phyloP scores from a whole-genome alignment of 2,888 invertebrate species.

The Lasius fuliginosus region DNA sequence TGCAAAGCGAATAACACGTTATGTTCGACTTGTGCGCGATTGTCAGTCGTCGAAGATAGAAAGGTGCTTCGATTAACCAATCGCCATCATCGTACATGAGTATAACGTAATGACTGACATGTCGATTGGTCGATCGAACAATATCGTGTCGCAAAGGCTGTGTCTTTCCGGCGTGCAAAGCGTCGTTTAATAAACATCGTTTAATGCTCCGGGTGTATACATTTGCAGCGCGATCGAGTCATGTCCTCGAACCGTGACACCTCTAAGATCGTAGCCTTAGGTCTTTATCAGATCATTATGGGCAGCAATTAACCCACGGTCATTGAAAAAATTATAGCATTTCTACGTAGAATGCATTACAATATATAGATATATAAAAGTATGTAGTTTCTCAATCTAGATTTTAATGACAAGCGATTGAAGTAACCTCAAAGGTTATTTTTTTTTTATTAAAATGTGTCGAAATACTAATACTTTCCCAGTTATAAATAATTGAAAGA shows the following conservation, averaged over 20 bases:
- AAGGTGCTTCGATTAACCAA: conserved; percentile 74
- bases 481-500: neutral
- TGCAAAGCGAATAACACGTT: conserved; percentile 70
- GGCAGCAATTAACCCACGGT: conserved; percentile 29
- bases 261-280: conserved; percentile 28
- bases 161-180: conserved; percentile 55
- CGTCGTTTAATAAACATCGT: conserved; percentile 34
- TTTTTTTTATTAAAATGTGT: conserved; percentile 19
- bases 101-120: conserved; percentile 53
- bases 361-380: neutral
- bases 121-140: conserved; percentile 69
- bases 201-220: conserved; percentile 36
- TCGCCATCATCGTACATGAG: conserved; percentile 67
- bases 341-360: conserved; percentile 34
- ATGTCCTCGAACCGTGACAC: conserved; percentile 46
- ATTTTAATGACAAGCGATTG: conserved; percentile 15
- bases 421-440: conserved; percentile 5
- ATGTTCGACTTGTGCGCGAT: conserved; percentile 65
- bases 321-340: conserved; percentile 10
- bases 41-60: conserved; percentile 55
- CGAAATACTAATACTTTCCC: neutral
- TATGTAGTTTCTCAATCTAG: conserved; percentile 3
- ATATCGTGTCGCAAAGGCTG: conserved; percentile 64
- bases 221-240: conserved; percentile 24
- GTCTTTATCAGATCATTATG: conserved; percentile 17